Base-by-base conservation (phyloP, 1,140 invertebrate species). In the Streblospio benedicti region DNA sequence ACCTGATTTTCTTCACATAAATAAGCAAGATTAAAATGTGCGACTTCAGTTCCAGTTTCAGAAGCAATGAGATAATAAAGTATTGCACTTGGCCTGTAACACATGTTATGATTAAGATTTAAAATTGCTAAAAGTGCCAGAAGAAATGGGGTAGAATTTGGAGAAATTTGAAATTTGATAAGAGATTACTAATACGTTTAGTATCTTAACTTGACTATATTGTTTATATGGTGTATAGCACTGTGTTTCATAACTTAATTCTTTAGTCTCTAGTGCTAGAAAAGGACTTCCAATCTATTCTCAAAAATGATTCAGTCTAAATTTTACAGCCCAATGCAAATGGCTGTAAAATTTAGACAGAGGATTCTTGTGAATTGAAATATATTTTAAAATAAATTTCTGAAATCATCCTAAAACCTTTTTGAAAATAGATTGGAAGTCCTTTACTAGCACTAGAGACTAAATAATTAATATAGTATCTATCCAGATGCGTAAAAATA, bases 51-150 rank as follows among this genome's bases (percentile, higher is more conserved):
- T 9, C 75, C 75, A 20, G 72, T 65, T 14, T 73, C 71, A n/a
- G 74, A 70, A 1, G 74, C 64, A 66, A 76, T 50, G 28, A 72
- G 38, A 57, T 77, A 77, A 52, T 72, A 73, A 27, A 73, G 69
- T 31, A 74, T 28, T 12, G 71, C 64, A 14, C 68, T 44, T 31
- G 62, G 61, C n/a, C 75, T 76, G 60, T 33, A 60, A 62, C 33
- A 31, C 1, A n/a, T 14, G 53, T 55, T 27, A 33, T 6, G 51
- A 14, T 12, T 49, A 9, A 49, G 23, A 6, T 49, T 25, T 55
- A 33, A 55, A 2, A 38, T 23, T 38, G 53, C 33, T 20, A 38
- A 23, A 35, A 30, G n/a, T 30, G 20, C 18, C 18, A 49, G 9
- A 49, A 9, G 45, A 25, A 49, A 12, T 9, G 20, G 9, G 45